A percentile compares a stretch with the other conserved stretches of the same genome.
These are phyloP conservation scores for Ramphastos sulfuratus DNA, from an alignment of 2,113 vertebrate genomes.

Conservation along the genomic window DNA sequence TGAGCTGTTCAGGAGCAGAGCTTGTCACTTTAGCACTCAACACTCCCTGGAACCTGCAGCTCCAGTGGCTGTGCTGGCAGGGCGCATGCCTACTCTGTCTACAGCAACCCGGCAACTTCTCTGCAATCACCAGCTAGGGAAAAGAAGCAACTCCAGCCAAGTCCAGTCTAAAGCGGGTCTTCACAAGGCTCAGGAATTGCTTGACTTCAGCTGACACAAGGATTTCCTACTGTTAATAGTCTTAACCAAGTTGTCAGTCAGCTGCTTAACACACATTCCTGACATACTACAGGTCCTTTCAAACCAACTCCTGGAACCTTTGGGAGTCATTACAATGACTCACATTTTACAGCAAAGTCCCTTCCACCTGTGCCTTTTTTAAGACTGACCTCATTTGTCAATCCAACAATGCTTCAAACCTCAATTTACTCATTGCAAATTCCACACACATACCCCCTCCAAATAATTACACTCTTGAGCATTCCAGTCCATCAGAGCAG, in stretches of 20 bases:
- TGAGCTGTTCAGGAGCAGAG: background rate
- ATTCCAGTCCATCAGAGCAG: background rate
- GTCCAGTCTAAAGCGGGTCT: background rate
- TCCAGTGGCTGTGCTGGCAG: accelerated
- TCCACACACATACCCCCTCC: background rate
- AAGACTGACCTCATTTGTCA: background rate
- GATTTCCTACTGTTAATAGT: slow-evolving; percentile 1
- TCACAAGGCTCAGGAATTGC: background rate
- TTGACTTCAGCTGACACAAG: background rate
- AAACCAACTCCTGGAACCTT: background rate
- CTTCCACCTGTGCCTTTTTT: background rate
- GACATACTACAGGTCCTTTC: background rate
- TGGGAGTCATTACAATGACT: background rate
- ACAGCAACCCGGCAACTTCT: background rate
- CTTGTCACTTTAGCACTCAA: background rate
- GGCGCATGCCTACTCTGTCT: background rate
- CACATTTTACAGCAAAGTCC: background rate
- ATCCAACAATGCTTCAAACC: background rate
- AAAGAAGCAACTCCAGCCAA: background rate
- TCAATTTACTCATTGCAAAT: background rate
- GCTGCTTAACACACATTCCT: slow-evolving; percentile 3
- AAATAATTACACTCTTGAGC: background rate
- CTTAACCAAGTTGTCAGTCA: background rate
- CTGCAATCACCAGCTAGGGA: background rate
- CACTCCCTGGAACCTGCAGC: background rate